A percentile compares a stretch with the other conserved stretches of the same genome.
These are phyloP conservation scores for Morone saxatilis DNA, from an alignment of 2,113 vertebrate species.

Conservation along the genomic window DNA sequence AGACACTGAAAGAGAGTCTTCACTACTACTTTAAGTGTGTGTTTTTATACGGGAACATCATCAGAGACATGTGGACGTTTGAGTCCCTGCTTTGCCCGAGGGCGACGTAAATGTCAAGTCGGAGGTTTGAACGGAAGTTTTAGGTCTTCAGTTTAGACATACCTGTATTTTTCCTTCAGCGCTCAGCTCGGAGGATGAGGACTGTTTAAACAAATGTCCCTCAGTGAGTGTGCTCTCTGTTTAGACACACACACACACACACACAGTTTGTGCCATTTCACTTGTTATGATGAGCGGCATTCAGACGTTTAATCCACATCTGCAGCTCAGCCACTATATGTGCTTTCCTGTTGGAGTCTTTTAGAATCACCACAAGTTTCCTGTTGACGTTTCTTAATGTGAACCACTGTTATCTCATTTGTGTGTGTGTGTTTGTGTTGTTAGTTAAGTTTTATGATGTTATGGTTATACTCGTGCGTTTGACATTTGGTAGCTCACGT, in stretches of 20 bases:
- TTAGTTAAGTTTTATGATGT: not conserved
- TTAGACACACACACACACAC: not conserved
- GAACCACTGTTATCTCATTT: not conserved
- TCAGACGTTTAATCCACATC: not conserved
- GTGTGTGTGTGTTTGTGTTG: not conserved
- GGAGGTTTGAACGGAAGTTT: not conserved
- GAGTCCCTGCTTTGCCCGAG: not conserved
- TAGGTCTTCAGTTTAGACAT: not conserved
- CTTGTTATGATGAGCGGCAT: not conserved
- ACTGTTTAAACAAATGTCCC: slow-evolving; percentile 8
- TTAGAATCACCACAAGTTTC: not conserved
- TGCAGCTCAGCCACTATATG: not conserved
- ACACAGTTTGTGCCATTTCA: not conserved
- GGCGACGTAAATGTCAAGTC: slow-evolving; percentile 1
- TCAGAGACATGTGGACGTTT: not conserved
- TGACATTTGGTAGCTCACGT: too few relatives aligned
- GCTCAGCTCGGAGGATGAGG: not conserved
- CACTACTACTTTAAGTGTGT: too few relatives aligned
- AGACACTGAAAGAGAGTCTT: too few relatives aligned
- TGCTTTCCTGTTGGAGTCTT: not conserved
- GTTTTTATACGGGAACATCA: too few relatives aligned
- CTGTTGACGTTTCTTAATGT: not conserved
- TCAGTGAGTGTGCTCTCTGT: not conserved
- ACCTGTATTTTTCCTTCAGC: slow-evolving; percentile 21
- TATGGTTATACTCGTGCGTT: not conserved